Evolutionary conservation across 2,797 vertebrate species (phyloP), one percentile per base, ranked within the genome.

Genomic region (Loris lydekkerianus): DNA sequence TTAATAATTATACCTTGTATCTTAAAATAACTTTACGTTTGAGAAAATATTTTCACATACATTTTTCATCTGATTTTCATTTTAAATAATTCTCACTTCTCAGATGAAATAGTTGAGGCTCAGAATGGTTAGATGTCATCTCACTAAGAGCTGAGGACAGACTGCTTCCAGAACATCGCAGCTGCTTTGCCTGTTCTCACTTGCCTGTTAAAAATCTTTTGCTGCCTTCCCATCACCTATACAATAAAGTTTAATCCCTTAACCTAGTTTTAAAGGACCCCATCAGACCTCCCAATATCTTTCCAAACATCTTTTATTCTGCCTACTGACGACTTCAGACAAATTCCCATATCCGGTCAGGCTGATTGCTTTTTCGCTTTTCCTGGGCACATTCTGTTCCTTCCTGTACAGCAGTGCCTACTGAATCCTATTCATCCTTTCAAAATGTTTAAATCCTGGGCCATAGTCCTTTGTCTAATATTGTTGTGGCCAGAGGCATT

Each of bases 1-100:
- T 17, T 67, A 75, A 49, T 40, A 88, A 80, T 77, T 37, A 43
- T 7, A 84, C 8, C 37, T 88, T 86, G 7, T 53, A 40, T 37
- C 56, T 89, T 88, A 77, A 83, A 89, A 89, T 29, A 89, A 29
- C 1, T 72, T 91, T 23, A 21, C 7, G 40, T 49, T 77, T 69
- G 72, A 75, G 81, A 93, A 94, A 73, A 75, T 17, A 72, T 6
- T 70, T 91, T 58, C 63, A 69, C 4, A 10, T 60, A 10, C 34
- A 67, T 37, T 75, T 37, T 43, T 61, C 4, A 29, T 78, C 94
- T 88, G 43, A 83, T 90, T 78, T 95, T 82, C 49, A n/a, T 77
- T 95, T 92, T 70, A 31, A 40, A 80, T 78, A 53, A 46, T 29
- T 11, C 15, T 37, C 29, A 49, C n/a, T 83, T 75, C 60, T 88